These are phyloP conservation scores for Muscidifurax raptorellus DNA, from an alignment of 1,140 invertebrate genomes.

Conservation along the genomic window DNA sequence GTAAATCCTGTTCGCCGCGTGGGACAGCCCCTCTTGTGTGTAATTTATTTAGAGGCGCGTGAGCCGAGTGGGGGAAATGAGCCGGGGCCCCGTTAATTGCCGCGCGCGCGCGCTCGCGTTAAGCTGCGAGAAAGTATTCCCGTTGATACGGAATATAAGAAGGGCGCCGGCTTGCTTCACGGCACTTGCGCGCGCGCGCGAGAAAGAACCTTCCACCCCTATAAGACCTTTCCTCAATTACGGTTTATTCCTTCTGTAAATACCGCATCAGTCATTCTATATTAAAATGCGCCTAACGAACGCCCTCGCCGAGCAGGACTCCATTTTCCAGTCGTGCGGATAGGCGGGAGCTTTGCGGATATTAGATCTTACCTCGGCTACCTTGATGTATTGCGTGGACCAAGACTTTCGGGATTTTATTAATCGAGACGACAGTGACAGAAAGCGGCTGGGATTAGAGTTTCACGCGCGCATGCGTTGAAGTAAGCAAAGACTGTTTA, in stretches of 20 bases:
- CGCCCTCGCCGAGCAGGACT: background rate
- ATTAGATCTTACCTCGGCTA: background rate
- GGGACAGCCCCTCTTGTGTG: constrained; percentile 59
- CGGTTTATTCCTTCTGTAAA: constrained; percentile 41
- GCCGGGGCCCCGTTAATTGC: constrained; percentile 69
- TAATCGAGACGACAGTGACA: constrained; percentile 35
- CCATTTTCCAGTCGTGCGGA: constrained; percentile 24
- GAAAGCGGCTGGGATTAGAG: background rate
- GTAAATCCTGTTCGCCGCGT: constrained; percentile 68
- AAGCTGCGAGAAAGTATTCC: constrained; percentile 69
- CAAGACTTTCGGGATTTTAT: constrained; percentile 5
- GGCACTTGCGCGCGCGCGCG: constrained; percentile 13
- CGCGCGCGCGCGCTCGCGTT: constrained; percentile 54
- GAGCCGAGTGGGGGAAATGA: constrained; percentile 59
- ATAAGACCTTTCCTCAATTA: constrained; percentile 44
- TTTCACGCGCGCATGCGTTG: no score
- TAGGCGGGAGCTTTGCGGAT: background rate
- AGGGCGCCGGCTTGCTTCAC: constrained; percentile 22
- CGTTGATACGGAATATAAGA: constrained; percentile 56
- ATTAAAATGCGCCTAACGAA: constrained; percentile 47
- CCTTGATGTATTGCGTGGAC: constrained; percentile 27
- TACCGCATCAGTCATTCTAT: constrained; percentile 51
- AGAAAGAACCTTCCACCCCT: constrained; percentile 1
- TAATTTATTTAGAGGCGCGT: constrained; percentile 71
- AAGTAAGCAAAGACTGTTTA: background rate